Conservation (phyloP, 2,797 vertebrate genomes). For the Notamacropus eugenii region DNA sequence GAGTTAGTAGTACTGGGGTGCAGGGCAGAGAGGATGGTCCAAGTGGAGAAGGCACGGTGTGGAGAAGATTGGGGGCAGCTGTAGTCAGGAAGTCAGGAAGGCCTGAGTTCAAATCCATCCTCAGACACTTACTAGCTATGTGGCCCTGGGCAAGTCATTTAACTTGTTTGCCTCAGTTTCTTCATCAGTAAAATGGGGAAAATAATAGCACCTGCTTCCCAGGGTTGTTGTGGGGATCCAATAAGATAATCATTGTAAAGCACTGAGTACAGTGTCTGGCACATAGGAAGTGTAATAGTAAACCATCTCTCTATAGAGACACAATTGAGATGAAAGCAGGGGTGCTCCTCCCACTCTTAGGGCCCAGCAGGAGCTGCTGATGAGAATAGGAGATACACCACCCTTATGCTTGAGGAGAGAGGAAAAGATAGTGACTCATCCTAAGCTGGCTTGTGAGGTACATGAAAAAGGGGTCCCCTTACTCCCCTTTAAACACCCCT, state of each 20-base stretch:
- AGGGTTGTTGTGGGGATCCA: neutral
- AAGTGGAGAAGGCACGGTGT: neutral
- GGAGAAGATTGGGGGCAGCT: no score
- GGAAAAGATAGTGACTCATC: neutral
- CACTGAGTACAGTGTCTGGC: neutral
- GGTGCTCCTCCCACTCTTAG: no score
- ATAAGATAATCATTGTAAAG: neutral
- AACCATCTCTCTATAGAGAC: neutral
- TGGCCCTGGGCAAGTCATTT: neutral
- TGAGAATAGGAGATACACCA: neutral
- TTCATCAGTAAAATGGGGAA: neutral
- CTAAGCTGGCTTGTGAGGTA: neutral
- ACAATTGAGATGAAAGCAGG: neutral
- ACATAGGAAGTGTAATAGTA: neutral
- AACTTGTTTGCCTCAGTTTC: neutral
- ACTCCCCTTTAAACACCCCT: neutral
- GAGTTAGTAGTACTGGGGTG: neutral
- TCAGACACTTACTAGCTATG: neutral
- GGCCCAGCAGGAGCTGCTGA: neutral
- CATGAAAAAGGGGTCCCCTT: neutral
- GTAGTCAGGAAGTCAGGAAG: rapidly evolving
- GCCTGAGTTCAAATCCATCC: neutral
- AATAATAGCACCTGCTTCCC: neutral
- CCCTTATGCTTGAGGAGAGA: neutral
- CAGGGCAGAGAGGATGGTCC: neutral